Evolutionary conservation across 2,113 vertebrate genomes (phyloP).

Genomic region (Henicopernis longicauda): DNA sequence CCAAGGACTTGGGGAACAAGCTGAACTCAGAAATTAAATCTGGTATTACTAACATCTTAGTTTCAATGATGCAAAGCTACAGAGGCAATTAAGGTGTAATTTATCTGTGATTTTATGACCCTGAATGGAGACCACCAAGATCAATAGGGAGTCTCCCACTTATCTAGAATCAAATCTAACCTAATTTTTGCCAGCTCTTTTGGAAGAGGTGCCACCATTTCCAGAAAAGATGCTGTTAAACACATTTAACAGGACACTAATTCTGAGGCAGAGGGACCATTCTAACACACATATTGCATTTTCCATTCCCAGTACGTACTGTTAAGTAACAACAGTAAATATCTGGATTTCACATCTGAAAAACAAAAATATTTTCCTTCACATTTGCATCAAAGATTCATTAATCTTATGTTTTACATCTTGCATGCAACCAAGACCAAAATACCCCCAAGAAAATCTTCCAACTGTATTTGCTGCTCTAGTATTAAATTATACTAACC

Average conservation of each 20-base stretch:
- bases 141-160: neutral
- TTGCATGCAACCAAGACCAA: neutral
- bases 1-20: neutral
- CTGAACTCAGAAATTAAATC: neutral
- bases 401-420: neutral
- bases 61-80: neutral
- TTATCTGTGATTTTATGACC: neutral
- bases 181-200: neutral
- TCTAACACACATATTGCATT: neutral
- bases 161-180: neutral
- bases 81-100: neutral
- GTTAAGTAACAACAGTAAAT: neutral
- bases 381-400: accelerated
- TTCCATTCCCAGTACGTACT: neutral
- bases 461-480: neutral
- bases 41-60: neutral
- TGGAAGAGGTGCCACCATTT: neutral
- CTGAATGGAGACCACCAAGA: neutral
- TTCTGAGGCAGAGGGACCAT: neutral
- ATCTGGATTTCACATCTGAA: neutral
- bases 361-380: neutral
- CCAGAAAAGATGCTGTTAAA: neutral
- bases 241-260: neutral
- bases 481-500: conserved; percentile 64
- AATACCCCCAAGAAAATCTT: neutral